Evolutionary conservation across 2,113 vertebrate genomes (phyloP), one percentile per base, ranked within the genome.

Genomic region (Hyla sarda): DNA sequence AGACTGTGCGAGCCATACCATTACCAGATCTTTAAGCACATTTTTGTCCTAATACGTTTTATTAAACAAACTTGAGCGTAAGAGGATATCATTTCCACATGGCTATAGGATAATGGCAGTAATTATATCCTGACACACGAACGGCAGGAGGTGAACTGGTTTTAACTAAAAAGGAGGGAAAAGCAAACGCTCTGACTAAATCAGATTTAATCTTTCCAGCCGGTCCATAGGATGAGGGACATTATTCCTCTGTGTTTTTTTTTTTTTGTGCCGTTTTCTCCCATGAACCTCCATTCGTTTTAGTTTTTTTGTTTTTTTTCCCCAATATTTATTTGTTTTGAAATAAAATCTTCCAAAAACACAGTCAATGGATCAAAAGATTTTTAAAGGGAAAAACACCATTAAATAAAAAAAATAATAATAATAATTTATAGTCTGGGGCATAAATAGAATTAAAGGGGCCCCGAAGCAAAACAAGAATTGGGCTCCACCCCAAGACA

Each of bases 51-150:
- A 87, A 78, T 85, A 73, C 67, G 73, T 45, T 87, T 81, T 74
- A 74, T 87, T 87, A 82, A 87, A 78, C 77, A 82, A 87, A 87
- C 77, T 82, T 87, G 37, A 92, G 91, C 82, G 16, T 88, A 88
- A 88, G 72, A 89, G 78, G 84, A 86, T 87, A 90, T 87, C 89
- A 89, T 91, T 90, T 90, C 89, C 78, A 77, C 28, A 90, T 17
- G 34, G 89, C 85, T 88, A 80, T 82, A 86, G 50, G 32, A 88
- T 88, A 67, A 88, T 89, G 82, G 89, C 85, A 78, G 71, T 87
- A 88, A 19, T 82, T 25, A 85, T 52, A 0, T 88, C 88, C 90
- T 34, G 47, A 77, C 83, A 88, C 85, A 76, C 88, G 89, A 90
- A 88, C 89, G 91, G 88, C 72, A 3, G 79, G 75, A 79, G 91